Evolutionary conservation across 2,797 vertebrate genomes (phyloP).

Genomic region (Lagocephalus sceleratus): DNA sequence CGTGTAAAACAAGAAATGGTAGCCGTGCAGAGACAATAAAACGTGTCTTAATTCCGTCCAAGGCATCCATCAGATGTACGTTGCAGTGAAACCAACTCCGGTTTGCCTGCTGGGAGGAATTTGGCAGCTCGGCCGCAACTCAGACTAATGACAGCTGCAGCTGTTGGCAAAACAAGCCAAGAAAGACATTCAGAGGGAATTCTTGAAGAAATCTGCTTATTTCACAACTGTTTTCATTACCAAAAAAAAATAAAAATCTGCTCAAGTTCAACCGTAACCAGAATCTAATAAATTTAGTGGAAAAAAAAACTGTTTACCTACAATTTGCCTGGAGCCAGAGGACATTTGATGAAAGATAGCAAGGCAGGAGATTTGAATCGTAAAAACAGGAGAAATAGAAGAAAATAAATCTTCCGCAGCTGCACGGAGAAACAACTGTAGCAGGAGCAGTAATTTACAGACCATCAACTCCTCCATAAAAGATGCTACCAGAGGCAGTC

Average conservation of each 20-base stretch:
- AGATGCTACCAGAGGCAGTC: slow-evolving; percentile 38
- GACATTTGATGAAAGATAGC: slow-evolving; percentile 37
- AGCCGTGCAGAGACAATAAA: not conserved
- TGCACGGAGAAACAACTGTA: slow-evolving; percentile 50
- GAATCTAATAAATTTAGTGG: not conserved
- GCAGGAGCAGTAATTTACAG: slow-evolving; percentile 44
- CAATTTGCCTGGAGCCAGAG: slow-evolving; percentile 20
- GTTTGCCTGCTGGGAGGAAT: slow-evolving; percentile 8
- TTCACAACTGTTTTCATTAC: too few relatives aligned
- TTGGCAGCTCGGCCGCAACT: slow-evolving; percentile 6
- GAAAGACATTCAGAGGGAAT: slow-evolving; percentile 2
- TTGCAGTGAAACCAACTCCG: slow-evolving; percentile 8
- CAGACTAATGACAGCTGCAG: slow-evolving; percentile 12
- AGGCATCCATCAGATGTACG: slow-evolving; percentile 2
- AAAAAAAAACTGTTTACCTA: slow-evolving; percentile 7
- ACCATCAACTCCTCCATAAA: slow-evolving; percentile 51
- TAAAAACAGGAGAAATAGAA: slow-evolving; percentile 51
- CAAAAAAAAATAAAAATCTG: too few relatives aligned
- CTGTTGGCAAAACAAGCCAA: not conserved
- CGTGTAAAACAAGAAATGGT: slow-evolving; percentile 3
- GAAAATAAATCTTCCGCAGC: slow-evolving; percentile 51
- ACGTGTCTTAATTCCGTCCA: not conserved
- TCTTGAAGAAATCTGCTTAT: too few relatives aligned
- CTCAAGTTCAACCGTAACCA: too few relatives aligned
- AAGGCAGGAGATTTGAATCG: slow-evolving; percentile 44